Percentiles rank a stretch among this genome's conserved stretches.
phyloP scores from a whole-genome alignment of 2,113 vertebrate species.

The Dicerorhinus sumatrensis region DNA sequence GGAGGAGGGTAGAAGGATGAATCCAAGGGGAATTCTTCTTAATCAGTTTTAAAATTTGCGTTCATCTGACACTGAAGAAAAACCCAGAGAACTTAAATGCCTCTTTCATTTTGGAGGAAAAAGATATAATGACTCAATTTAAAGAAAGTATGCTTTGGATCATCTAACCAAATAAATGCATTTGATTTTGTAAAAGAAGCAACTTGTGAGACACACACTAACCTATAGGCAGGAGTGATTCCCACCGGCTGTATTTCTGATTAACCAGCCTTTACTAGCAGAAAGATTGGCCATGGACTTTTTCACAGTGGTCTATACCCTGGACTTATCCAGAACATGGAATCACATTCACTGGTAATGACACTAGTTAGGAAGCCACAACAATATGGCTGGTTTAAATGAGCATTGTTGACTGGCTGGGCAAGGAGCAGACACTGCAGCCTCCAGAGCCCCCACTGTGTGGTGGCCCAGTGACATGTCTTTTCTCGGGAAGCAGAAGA shows the following conservation, averaged over 20 bases:
- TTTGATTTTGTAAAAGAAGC: not conserved
- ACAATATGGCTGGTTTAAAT: not conserved
- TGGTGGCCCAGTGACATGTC: too few relatives aligned
- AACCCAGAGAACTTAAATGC: not conserved
- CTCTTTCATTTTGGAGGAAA: slow-evolving; percentile 20
- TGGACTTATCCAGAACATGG: not conserved
- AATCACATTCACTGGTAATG: not conserved
- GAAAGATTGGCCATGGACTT: not conserved
- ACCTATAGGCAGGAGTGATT: not conserved
- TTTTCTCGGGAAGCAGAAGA: not conserved
- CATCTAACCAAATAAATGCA: not conserved
- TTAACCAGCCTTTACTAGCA: not conserved
- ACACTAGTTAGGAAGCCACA: not conserved
- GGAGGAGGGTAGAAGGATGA: not conserved
- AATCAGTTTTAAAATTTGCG: not conserved
- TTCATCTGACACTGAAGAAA: not conserved
- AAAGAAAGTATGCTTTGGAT: not conserved
- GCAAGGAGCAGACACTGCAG: not conserved
- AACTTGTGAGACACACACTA: not conserved
- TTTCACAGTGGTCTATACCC: not conserved
- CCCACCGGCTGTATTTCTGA: not conserved
- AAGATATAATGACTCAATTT: not conserved
- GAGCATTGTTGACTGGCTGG: not conserved
- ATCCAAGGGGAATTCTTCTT: not conserved
- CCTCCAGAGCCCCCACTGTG: not conserved